Conservation (phyloP, 2,888 invertebrate species). For the Nomada ferruginata region DNA sequence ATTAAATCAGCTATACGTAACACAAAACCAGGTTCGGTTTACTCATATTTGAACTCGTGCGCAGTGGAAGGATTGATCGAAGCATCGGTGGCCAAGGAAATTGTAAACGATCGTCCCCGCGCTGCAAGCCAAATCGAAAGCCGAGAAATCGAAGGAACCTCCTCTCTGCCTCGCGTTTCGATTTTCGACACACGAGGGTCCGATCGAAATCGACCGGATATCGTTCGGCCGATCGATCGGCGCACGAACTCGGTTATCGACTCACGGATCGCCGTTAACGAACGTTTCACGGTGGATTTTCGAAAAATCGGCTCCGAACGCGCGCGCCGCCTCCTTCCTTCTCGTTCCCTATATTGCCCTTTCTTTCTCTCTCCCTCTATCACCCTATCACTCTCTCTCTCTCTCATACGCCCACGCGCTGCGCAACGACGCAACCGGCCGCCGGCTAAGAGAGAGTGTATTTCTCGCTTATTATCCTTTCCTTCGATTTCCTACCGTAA, state of each 20-base stretch:
- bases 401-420: conserved; percentile 70
- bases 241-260: conserved; percentile 59
- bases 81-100: no score
- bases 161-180: conserved; percentile 10
- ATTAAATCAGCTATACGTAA: no score
- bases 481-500: conserved; percentile 79
- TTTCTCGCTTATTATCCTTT: conserved; percentile 83
- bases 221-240: conserved; percentile 60
- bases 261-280: conserved; percentile 68
- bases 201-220: conserved; percentile 49
- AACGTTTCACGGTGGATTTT: conserved; percentile 70
- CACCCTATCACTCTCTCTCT: conserved; percentile 34
- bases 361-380: conserved; percentile 11
- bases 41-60: no score
- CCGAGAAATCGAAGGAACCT: neutral
- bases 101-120: no score
- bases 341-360: conserved; percentile 17
- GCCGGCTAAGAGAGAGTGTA: conserved; percentile 76
- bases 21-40: no score
- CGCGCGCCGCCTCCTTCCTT: conserved; percentile 47
- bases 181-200: conserved; percentile 52
- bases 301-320: conserved; percentile 64
- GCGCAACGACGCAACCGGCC: conserved; percentile 73
- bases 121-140: no score
- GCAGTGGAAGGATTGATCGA: no score